Base-by-base conservation (phyloP, 2,797 vertebrate genomes). In the Tympanoctomys barrerae region DNA sequence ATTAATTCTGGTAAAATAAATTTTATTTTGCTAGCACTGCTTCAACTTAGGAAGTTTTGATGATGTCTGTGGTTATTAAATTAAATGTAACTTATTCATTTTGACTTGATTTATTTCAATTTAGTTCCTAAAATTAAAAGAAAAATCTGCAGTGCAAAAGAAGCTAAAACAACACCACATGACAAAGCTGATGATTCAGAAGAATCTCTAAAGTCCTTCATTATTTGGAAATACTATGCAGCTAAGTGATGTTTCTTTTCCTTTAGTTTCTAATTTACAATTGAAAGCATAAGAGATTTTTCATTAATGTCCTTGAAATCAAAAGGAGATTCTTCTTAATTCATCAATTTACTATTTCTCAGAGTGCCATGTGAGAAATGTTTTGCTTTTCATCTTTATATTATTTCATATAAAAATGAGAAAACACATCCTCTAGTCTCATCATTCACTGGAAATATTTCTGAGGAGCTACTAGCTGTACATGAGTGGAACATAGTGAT, bases 1-100 rank as follows among this genome's bases (percentile, higher is more conserved):
- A 13, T 68, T 90, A 85, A 95, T 71, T 86, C 89, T 77, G 14
- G 61, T 54, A 80, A 96, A 89, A 78, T 64, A 82, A 85, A 66
- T 89, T 81, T 87, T 12, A 66, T 87, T 84, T 91, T 28, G 71
- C 24, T 78, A 81, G 85, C 33, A 61, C 0, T 57, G 1, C 36
- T 91, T 78, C 96, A 89, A 68, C 62, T 91, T 78, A 68, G 26
- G 91, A 89, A 68, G 62, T 68, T 89, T 84, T 80, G 73, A 62
- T 66, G 3, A 4, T 84, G 0, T 52, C 39, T 54, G 46, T 94
- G 31, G 8, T n/a, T 89, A 75, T 70, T 83, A 7, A 95, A 80
- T 21, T 66, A 89, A 83, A 92, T n/a, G 5, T 61, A 82, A 4
- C 71, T 80, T 91, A 8, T 96, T 96, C 24, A 68, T 14, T 66